Percentiles rank a stretch among this genome's conserved stretches.
phyloP scores from a whole-genome alignment of 1,140 invertebrate genomes.

The Scaptodrosophila lebanonensis region DNA sequence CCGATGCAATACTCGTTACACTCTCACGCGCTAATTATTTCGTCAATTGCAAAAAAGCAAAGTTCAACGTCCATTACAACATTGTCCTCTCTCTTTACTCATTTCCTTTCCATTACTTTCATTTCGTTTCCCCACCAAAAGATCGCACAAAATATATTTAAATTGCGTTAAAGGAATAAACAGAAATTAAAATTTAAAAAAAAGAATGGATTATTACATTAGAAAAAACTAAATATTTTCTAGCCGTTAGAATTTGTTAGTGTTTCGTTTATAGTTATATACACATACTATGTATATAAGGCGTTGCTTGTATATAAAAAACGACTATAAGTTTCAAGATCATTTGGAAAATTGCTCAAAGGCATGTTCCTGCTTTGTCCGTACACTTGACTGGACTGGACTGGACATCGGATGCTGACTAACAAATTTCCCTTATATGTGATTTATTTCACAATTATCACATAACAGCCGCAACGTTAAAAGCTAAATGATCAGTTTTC shows the following conservation, averaged over 20 bases:
- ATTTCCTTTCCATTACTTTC: too few species aligned
- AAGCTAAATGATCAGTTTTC: too few species aligned
- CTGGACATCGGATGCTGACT: slow-evolving; percentile 27
- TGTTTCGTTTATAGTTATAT: slow-evolving; percentile 35
- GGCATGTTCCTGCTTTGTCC: slow-evolving; percentile 16
- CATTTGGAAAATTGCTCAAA: slow-evolving; percentile 74
- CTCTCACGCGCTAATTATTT: too few species aligned
- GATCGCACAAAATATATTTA: slow-evolving; percentile 5
- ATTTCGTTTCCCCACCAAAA: too few species aligned
- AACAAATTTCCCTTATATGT: slow-evolving; percentile 34
- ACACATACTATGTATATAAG: slow-evolving; percentile 34
- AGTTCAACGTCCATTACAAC: too few species aligned
- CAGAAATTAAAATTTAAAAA: slow-evolving; percentile 6
- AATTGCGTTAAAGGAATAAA: slow-evolving; percentile 2
- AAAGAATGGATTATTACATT: slow-evolving; percentile 17
- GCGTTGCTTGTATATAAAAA: slow-evolving; percentile 63
- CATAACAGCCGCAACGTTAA: slow-evolving; percentile 25
- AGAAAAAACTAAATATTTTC: slow-evolving; percentile 36
- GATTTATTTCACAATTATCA: too few species aligned
- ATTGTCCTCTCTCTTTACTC: slow-evolving; percentile 6
- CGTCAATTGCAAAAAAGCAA: too few species aligned
- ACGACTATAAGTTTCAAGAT: slow-evolving; percentile 77
- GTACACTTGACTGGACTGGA: slow-evolving; percentile 41
- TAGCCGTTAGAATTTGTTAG: slow-evolving; percentile 62
- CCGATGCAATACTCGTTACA: slow-evolving; percentile 14